phyloP scores from a whole-genome alignment of 2,797 vertebrate genomes.

The Enoplosus armatus region DNA sequence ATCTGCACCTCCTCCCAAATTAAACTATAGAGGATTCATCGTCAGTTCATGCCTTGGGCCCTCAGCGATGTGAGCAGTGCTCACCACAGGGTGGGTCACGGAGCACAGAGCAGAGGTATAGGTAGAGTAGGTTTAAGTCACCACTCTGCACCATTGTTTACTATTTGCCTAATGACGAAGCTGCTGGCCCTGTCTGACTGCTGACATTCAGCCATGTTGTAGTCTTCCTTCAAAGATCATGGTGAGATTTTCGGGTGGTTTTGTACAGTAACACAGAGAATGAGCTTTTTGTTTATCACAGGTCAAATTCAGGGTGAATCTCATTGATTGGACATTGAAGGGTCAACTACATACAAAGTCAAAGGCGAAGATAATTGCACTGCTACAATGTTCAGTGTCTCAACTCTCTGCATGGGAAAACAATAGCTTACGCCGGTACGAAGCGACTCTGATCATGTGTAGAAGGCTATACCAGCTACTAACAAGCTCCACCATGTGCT shows the following conservation, averaged over 20 bases:
- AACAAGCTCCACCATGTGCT: background rate
- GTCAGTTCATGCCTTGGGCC: background rate
- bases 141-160: background rate
- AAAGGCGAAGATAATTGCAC: background rate
- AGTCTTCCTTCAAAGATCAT: background rate
- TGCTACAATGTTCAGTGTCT: background rate
- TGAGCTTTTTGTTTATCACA: background rate
- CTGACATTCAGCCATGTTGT: background rate
- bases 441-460: background rate
- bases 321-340: background rate
- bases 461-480: background rate
- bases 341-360: background rate
- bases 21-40: slow-evolving; percentile 18
- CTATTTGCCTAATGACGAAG: background rate
- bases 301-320: background rate
- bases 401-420: background rate
- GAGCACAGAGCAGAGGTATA: background rate
- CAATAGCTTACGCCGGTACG: background rate
- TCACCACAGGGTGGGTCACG: background rate
- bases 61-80: background rate
- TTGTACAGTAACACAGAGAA: background rate
- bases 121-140: background rate
- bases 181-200: background rate
- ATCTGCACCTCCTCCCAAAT: slow-evolving; percentile 19
- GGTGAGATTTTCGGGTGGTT: background rate